Evolutionary conservation across 2,797 vertebrate species (phyloP).

Genomic region (Numenius phaeopus): DNA sequence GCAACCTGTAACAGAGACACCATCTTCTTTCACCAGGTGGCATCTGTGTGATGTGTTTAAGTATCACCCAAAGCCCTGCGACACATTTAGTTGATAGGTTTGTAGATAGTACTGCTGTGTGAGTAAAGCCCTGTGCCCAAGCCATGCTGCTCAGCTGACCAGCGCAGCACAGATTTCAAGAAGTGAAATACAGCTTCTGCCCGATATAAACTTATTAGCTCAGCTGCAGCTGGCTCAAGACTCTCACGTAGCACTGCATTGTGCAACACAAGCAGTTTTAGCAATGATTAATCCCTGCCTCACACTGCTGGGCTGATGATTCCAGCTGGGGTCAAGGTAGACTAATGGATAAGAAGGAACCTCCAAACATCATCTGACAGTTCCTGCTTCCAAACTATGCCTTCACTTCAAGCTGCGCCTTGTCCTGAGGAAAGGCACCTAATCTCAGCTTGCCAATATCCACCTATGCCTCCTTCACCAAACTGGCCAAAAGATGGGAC

Average conservation of each 20-base stretch:
- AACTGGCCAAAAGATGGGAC: not conserved
- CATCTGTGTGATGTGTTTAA: not conserved
- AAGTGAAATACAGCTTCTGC: not conserved
- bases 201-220: slow-evolving; percentile 14
- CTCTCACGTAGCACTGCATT: not conserved
- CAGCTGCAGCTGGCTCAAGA: not conserved
- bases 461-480: fast-evolving
- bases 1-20: not conserved
- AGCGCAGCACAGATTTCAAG: not conserved
- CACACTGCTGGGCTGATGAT: fast-evolving
- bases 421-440: not conserved
- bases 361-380: not conserved
- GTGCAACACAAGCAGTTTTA: slow-evolving; percentile 19
- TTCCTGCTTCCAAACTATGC: not conserved
- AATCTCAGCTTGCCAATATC: not conserved
- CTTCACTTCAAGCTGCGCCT: not conserved
- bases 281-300: not conserved
- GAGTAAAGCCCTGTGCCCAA: not conserved
- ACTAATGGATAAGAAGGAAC: not conserved
- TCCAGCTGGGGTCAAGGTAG: not conserved
- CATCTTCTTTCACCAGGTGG: not conserved
- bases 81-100: not conserved
- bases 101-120: not conserved
- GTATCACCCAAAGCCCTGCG: not conserved
- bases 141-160: not conserved